A percentile compares a stretch with the other conserved stretches of the same genome.
These are phyloP conservation scores for Hipposideros larvatus DNA, from an alignment of 2,797 vertebrate genomes.

Conservation along the genomic window DNA sequence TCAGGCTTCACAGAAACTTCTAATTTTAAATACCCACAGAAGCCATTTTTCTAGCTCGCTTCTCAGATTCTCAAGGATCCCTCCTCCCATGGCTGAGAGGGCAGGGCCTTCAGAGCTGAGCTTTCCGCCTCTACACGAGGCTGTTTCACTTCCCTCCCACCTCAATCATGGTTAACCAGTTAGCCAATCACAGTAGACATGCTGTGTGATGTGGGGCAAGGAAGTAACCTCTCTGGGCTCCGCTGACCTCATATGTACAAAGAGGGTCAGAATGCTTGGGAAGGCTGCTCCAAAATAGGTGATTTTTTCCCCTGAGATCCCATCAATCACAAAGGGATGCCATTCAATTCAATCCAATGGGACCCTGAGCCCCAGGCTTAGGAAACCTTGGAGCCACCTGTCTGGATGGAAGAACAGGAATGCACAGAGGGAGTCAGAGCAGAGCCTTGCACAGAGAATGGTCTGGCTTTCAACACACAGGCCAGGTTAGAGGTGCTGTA, in stretches of 20 bases:
- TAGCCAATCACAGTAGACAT: neutral
- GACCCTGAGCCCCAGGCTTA: neutral
- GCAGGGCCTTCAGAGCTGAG: neutral
- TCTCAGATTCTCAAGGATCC: neutral
- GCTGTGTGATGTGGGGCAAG: neutral
- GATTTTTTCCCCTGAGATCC: neutral
- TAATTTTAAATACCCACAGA: neutral
- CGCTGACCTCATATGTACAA: neutral
- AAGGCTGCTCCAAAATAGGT: neutral
- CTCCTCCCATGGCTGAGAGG: neutral
- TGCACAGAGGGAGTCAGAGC: neutral
- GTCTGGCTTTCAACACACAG: neutral
- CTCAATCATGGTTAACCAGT: fast-evolving
- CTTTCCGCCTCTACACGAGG: no score
- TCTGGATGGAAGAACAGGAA: neutral
- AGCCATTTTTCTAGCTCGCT: neutral
- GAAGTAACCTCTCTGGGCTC: neutral
- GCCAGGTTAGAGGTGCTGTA: neutral
- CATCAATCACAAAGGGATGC: neutral
- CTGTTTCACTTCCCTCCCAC: neutral
- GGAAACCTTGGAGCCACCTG: neutral
- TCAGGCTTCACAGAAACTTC: neutral
- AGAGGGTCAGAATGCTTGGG: neutral
- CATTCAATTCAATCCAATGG: neutral
- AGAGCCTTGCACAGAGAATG: neutral